Evolutionary conservation across 2,888 invertebrate genomes (phyloP).

Genomic region (Drosophila tripunctata): DNA sequence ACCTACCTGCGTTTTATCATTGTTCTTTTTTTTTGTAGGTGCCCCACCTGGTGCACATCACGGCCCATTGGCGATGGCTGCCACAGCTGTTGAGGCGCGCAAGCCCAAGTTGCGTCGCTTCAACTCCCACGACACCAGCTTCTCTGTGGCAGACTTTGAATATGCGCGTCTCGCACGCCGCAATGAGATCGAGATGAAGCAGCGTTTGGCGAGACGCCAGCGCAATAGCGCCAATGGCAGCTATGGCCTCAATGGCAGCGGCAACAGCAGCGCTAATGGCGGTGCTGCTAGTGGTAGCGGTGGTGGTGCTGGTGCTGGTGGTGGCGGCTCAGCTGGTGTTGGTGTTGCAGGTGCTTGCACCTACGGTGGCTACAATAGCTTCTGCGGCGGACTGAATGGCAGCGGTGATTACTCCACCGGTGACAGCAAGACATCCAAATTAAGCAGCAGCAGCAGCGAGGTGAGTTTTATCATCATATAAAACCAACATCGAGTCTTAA

Average conservation of each 20-base stretch:
- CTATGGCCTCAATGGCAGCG: conserved; percentile 61
- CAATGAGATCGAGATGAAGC: conserved; percentile 84
- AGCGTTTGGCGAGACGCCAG: conserved; percentile 81
- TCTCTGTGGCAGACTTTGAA: conserved; percentile 84
- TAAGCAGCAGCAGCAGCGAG: conserved; percentile 82
- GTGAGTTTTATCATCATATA: conserved; percentile 53
- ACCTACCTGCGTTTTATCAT: conserved; percentile 31
- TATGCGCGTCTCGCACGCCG: conserved; percentile 84
- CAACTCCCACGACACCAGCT: conserved; percentile 84
- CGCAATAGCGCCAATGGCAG: conserved; percentile 82
- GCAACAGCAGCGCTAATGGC: neutral
- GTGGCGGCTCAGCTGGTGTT: conserved; percentile 1
- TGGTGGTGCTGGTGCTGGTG: conserved; percentile 6
- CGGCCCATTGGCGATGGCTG: conserved; percentile 61
- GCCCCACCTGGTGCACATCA: conserved; percentile 65
- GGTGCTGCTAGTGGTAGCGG: neutral
- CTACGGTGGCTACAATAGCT: conserved; percentile 47
- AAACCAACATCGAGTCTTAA: neutral
- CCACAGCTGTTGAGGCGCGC: conserved; percentile 75
- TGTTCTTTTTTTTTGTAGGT: conserved; percentile 46
- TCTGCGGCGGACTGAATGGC: conserved; percentile 66
- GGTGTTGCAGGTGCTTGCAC: neutral
- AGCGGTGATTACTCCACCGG: conserved; percentile 84
- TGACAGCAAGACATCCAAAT: conserved; percentile 84
- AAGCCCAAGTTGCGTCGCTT: conserved; percentile 84